Conservation (phyloP, 2,113 vertebrate species). For the Nycticryphes semicollaris region DNA sequence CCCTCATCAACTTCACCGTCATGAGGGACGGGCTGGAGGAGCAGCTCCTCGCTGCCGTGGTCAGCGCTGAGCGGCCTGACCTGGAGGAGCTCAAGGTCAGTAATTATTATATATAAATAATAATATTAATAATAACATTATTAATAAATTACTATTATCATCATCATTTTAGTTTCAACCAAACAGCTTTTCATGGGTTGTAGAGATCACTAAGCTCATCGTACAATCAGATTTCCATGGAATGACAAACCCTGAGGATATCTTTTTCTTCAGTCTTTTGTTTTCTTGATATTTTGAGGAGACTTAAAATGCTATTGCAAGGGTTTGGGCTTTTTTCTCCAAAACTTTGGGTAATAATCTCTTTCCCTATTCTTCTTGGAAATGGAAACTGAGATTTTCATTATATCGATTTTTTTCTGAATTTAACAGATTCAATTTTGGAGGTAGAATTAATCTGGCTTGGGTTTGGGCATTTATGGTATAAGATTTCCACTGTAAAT, state of each 20-base stretch:
- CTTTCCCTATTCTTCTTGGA: not conserved
- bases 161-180: not conserved
- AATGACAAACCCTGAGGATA: not conserved
- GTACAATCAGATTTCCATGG: not conserved
- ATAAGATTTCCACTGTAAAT: not conserved
- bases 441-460: not conserved
- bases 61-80: slow-evolving; percentile 91
- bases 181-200: not conserved
- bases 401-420: not conserved
- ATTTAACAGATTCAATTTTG: not conserved
- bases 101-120: not conserved
- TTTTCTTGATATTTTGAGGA: not conserved
- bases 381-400: not conserved
- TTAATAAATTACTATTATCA: not conserved
- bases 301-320: not conserved
- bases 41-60: slow-evolving; percentile 90
- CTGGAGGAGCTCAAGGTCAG: slow-evolving; percentile 92
- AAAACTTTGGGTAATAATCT: not conserved
- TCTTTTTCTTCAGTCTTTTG: not conserved
- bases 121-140: not conserved
- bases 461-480: not conserved
- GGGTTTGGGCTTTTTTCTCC: not conserved
- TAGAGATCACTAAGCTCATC: not conserved
- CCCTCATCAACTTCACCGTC: slow-evolving; percentile 94
- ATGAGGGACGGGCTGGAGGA: slow-evolving; percentile 91